phyloP scores from a whole-genome alignment of 2,797 vertebrate species.

The Bradypus variegatus region DNA sequence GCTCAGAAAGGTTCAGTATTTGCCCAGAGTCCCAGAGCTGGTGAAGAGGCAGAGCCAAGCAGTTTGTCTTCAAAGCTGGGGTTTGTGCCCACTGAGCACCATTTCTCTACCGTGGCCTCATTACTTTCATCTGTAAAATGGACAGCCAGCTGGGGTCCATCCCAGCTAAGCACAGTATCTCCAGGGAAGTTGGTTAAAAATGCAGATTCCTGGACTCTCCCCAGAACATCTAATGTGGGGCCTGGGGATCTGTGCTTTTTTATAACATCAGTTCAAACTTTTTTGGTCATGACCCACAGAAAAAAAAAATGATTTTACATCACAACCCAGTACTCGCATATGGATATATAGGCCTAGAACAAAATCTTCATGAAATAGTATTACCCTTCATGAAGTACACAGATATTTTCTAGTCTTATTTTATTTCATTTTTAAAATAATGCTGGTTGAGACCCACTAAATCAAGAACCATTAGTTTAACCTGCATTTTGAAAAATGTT shows the following conservation, averaged over 20 bases:
- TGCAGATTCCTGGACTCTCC: not conserved
- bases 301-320: constrained; percentile 2
- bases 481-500: not conserved
- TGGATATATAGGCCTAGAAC: not conserved
- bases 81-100: not conserved
- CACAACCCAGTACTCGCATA: not conserved
- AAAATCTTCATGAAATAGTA: not conserved
- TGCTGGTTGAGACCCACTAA: not conserved
- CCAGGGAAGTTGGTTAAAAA: not conserved
- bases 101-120: not conserved
- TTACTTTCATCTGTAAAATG: not conserved
- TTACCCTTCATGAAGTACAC: not conserved
- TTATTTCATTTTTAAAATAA: not conserved
- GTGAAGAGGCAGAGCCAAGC: not conserved
- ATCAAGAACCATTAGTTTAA: not conserved
- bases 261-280: not conserved
- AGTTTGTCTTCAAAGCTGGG: not conserved
- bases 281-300: not conserved
- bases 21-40: not conserved
- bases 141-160: not conserved
- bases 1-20: not conserved
- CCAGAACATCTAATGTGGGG: not conserved
- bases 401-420: not conserved
- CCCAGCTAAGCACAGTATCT: not conserved
- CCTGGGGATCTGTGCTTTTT: not conserved